Evolutionary conservation across 2,888 invertebrate species (phyloP), one percentile per base, ranked within the genome.

Genomic region (Anodontia alba): DNA sequence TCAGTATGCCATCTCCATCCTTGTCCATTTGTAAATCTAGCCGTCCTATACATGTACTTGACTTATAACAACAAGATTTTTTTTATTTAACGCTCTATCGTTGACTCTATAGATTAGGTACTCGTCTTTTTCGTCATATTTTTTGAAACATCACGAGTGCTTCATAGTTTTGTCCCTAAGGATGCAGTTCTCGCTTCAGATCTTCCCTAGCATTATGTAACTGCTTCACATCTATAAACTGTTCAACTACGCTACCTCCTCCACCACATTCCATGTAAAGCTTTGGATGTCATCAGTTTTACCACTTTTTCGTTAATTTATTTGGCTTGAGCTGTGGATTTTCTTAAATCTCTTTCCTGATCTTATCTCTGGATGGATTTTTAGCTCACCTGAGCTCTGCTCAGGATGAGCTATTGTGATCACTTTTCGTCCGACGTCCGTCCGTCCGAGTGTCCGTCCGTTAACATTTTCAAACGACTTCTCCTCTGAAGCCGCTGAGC

Each of bases 41-140:
- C 15, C 36, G 3, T 33, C 67, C 74, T 68, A 74, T 74, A 1
- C 17, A 38, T 36, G 33, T 10, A 31, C 68, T 74, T 17, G 74
- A 74, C 46, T 74, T 74, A 67, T 67, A 74, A 15, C 67, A 67
- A 67, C 20, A 74, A 5, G 71, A 71, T 33, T 67, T 7, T 67
- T 68, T 20, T 49, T 49, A 74, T 67, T 68, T 23, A 74, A 8
- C 12, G 67, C 66, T 17, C 46, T 42, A 36, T 71, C 51, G 33
- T 71, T 71, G 7, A 71, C 29, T 33, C 51, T 71, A 33, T 71
- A 71, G 31, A 71, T 51, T 10, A 49, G 31, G 31, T 42, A 71
- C 20, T 23, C 31, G 42, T 71, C 71, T 31, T 20, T 49, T 36
- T 49, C 71, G n/a, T 71, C 71, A 51, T 51, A 71, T 70, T 20